phyloP scores from a whole-genome alignment of 64 coral and sea anemone species.

The Actinia tenebrosa region DNA sequence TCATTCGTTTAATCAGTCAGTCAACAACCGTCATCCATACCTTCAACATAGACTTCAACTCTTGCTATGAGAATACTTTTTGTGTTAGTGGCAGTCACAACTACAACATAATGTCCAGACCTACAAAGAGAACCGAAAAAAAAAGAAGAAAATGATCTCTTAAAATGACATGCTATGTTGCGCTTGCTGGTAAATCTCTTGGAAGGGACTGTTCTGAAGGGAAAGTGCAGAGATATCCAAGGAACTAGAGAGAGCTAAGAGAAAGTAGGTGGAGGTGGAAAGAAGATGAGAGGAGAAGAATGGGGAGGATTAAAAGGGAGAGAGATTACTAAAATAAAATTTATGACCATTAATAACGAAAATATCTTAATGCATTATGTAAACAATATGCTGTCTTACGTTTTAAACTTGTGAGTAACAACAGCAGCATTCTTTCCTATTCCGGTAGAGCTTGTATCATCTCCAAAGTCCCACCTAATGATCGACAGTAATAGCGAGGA shows the following conservation, averaged over 20 bases:
- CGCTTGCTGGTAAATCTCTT: not conserved
- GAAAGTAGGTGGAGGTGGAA: too few species aligned
- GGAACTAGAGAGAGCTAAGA: too few species aligned
- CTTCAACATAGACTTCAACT: conserved; percentile 41
- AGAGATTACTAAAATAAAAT: too few species aligned
- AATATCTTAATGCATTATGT: too few species aligned
- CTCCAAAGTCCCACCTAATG: conserved; percentile 47
- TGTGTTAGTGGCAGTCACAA: conserved; percentile 32
- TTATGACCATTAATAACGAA: too few species aligned
- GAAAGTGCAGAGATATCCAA: not conserved
- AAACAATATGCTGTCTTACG: conserved; percentile 11
- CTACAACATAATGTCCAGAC: conserved; percentile 22
- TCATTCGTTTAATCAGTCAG: too few species aligned
- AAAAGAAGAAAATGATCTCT: not conserved
- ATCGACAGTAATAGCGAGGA: not conserved
- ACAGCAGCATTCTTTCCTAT: not conserved
- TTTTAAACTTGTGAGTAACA: not conserved
- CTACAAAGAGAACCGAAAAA: not conserved
- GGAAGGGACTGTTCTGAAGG: not conserved
- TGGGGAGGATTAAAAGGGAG: too few species aligned
- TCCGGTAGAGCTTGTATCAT: not conserved
- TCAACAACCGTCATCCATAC: not conserved
- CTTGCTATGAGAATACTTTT: conserved; percentile 25
- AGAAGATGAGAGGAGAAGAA: too few species aligned
- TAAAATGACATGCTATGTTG: too few species aligned